Conservation (phyloP, 2,113 vertebrate genomes). For the Sinocyclocheilus anophthalmus region DNA sequence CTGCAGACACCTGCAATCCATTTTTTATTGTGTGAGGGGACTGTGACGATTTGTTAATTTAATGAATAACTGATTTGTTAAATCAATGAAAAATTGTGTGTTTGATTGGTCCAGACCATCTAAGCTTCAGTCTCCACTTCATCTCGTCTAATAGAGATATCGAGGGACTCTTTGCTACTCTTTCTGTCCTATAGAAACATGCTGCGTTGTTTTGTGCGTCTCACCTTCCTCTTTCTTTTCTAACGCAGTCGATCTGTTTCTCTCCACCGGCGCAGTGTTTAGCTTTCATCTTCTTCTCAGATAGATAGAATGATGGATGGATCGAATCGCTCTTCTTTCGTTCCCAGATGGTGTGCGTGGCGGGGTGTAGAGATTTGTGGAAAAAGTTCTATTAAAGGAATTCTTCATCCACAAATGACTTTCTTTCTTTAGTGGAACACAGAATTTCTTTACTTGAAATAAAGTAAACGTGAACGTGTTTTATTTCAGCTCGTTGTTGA, state of each 20-base stretch:
- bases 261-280: not conserved
- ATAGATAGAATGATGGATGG: slow-evolving; percentile 12
- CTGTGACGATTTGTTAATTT: too few species aligned
- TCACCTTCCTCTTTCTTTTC: not conserved
- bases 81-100: too few species aligned
- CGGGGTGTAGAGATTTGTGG: slow-evolving; percentile 17
- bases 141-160: not conserved
- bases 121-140: not conserved
- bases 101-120: not conserved
- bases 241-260: not conserved
- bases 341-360: slow-evolving; percentile 33
- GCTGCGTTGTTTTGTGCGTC: not conserved
- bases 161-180: slow-evolving; percentile 6
- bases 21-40: too few species aligned
- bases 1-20: too few species aligned
- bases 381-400: not conserved
- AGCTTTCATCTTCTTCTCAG: not conserved
- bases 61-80: too few species aligned
- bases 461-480: too few species aligned
- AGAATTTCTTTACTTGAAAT: not conserved
- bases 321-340: not conserved
- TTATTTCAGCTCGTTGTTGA: too few species aligned
- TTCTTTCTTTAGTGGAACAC: not conserved
- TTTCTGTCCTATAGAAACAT: not conserved
- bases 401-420: not conserved